These are phyloP conservation scores for Chrysotoxum bicinctum DNA, from an alignment of 2,888 invertebrate genomes.

Conservation along the genomic window DNA sequence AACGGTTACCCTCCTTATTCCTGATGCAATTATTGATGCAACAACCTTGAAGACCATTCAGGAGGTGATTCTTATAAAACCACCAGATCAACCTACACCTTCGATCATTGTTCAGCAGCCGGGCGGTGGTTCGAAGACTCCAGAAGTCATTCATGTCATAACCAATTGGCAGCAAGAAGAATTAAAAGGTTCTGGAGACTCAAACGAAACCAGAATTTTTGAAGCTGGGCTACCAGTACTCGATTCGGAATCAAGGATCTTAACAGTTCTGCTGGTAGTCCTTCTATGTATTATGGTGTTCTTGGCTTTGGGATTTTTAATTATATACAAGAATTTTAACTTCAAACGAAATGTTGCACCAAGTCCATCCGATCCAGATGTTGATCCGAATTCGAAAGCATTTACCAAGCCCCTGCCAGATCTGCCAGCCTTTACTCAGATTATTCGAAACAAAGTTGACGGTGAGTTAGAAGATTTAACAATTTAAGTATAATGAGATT, in stretches of 20 bases:
- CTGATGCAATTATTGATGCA: conserved; percentile 68
- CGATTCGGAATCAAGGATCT: conserved; percentile 77
- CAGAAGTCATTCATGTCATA: conserved; percentile 81
- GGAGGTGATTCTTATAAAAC: conserved; percentile 80
- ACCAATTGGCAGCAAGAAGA: conserved; percentile 75
- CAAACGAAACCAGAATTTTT: conserved; percentile 52
- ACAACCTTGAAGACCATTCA: conserved; percentile 76
- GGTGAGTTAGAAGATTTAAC: conserved; percentile 79
- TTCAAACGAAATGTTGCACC: conserved; percentile 30
- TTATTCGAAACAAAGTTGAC: conserved; percentile 78
- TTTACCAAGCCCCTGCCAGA: conserved; percentile 78
- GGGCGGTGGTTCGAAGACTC: conserved; percentile 74
- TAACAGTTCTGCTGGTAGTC: conserved; percentile 77
- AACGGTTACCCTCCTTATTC: conserved; percentile 61
- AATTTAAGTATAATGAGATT: not conserved
- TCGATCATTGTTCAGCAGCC: conserved; percentile 80
- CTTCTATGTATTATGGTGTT: conserved; percentile 78
- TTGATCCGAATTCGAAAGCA: conserved; percentile 52
- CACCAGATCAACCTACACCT: conserved; percentile 76
- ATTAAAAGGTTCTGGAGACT: conserved; percentile 34
- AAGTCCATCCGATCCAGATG: not conserved
- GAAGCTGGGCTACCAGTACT: conserved; percentile 43
- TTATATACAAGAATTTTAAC: conserved; percentile 76
- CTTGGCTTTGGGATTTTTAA: conserved; percentile 77
- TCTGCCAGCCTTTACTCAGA: conserved; percentile 77